phyloP scores from a whole-genome alignment of 2,113 vertebrate species.

The Seriola aureovittata region DNA sequence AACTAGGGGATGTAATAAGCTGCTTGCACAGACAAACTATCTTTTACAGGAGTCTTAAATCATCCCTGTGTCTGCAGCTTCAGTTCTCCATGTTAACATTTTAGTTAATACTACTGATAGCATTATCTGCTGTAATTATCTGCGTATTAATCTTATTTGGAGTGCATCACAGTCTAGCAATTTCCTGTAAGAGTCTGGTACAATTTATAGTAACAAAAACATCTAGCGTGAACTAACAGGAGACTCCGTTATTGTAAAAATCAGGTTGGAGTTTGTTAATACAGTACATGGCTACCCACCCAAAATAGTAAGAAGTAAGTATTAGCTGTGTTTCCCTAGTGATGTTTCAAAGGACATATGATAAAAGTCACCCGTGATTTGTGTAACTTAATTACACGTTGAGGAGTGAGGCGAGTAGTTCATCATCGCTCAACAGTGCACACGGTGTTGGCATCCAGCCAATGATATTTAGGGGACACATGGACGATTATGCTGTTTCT shows the following conservation, averaged over 20 bases:
- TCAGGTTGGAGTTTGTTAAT: background rate
- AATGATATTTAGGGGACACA: constrained; percentile 41
- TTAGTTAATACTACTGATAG: background rate
- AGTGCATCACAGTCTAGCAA: background rate
- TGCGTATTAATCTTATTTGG: background rate
- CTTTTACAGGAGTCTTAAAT: no score
- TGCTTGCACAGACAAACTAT: no score
- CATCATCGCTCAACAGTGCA: background rate
- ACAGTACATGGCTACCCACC: background rate
- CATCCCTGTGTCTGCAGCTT: no score
- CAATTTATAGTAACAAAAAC: background rate
- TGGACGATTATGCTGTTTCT: constrained; percentile 29
- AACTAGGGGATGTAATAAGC: no score
- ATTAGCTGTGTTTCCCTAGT: background rate
- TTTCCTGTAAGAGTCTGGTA: no score
- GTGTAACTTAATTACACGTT: background rate
- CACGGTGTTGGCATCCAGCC: constrained; percentile 9
- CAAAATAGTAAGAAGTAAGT: background rate
- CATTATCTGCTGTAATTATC: background rate
- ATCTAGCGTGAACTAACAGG: background rate
- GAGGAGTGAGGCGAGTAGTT: background rate
- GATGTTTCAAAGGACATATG: background rate
- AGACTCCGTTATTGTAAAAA: background rate
- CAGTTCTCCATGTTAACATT: background rate
- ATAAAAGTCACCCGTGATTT: background rate